These are phyloP conservation scores for Mola mola DNA, from an alignment of 2,113 vertebrate genomes.

Conservation along the genomic window DNA sequence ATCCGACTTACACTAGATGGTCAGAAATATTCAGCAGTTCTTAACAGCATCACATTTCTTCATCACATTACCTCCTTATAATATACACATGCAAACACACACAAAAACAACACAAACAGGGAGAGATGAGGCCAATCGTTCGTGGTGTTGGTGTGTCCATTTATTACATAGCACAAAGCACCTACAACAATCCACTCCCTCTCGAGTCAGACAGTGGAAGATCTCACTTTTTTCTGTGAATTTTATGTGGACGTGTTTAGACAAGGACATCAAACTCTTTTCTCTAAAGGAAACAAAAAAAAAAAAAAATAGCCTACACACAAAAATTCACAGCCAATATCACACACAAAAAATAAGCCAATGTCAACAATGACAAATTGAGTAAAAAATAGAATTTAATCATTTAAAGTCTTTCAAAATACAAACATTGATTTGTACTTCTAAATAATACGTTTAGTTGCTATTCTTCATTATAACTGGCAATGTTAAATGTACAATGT, in stretches of 20 bases:
- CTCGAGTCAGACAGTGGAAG: conserved; percentile 71
- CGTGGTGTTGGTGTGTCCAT: conserved; percentile 78
- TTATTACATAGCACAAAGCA: conserved; percentile 86
- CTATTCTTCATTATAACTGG: conserved; percentile 80
- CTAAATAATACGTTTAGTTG: conserved; percentile 80
- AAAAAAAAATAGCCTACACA: conserved; percentile 72
- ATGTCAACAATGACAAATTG: conserved; percentile 84
- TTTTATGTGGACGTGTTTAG: conserved; percentile 82
- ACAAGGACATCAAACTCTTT: conserved; percentile 79
- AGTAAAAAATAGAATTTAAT: conserved; percentile 90
- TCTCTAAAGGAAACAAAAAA: conserved; percentile 60
- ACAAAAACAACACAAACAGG: conserved; percentile 47
- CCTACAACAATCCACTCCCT: conserved; percentile 80
- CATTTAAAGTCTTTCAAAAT: conserved; percentile 86
- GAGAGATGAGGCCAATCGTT: conserved; percentile 70
- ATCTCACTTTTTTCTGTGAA: conserved; percentile 78
- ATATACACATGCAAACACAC: conserved; percentile 9
- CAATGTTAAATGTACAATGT: conserved; percentile 83
- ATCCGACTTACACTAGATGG: too few relatives aligned
- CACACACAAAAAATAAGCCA: conserved; percentile 78
- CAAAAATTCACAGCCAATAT: conserved; percentile 79
- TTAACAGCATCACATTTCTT: not conserved
- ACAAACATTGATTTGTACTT: conserved; percentile 85
- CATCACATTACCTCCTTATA: not conserved
- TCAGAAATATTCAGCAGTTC: too few relatives aligned